Base-by-base conservation (phyloP, 2,113 vertebrate species). In the Ochotona princeps region DNA sequence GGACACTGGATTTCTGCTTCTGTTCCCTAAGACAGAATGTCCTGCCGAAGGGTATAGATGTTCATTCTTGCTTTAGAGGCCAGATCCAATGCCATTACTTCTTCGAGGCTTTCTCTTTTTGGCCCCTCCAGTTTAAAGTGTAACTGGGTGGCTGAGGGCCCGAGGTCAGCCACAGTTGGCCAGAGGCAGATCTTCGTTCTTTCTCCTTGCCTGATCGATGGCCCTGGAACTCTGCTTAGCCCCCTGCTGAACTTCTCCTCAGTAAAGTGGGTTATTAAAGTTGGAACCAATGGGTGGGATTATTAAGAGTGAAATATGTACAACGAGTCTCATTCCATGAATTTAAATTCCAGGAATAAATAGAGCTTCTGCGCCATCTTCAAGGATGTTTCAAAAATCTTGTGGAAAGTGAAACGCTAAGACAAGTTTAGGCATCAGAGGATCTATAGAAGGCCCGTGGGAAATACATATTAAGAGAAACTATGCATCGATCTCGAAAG, bases 311-410 rank as follows among this genome's bases (percentile, higher is more conserved):
- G 67, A 35, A 47, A 38, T 67, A 23, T 66, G 72, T 25, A 92
- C 12, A 83, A 32, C 14, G 47, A 73, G 6, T 79, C 13, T 87
- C 35, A 86, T 78, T 57, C 91, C 26, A 86, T 21, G 13, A 87
- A 89, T 85, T 89, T 49, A 76, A 93, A 61, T 87, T 90, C 51
- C 38, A 90, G 35, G 21, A 75, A 76, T 80, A 80, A 89, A 74
- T 18, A 11, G 54, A 57, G 54, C 54, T 0, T 57, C 54, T 57
- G 54, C 1, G 14, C 54, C 54, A 57, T 57, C 14, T 57, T 57
- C 54, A 92, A 80, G 63, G 32, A 87, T 57, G 81, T 10, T 87
- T 81, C 57, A 86, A 5, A 89, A 57, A 11, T 57, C 54, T 20
- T 57, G 54, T 57, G 3, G 54, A 57, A 57, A 57, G 38, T 57